Evolutionary conservation across 53 echinoderm and acorn worm species (phyloP), one percentile per base, ranked within the genome.

Genomic region (Holothuria scabra): DNA sequence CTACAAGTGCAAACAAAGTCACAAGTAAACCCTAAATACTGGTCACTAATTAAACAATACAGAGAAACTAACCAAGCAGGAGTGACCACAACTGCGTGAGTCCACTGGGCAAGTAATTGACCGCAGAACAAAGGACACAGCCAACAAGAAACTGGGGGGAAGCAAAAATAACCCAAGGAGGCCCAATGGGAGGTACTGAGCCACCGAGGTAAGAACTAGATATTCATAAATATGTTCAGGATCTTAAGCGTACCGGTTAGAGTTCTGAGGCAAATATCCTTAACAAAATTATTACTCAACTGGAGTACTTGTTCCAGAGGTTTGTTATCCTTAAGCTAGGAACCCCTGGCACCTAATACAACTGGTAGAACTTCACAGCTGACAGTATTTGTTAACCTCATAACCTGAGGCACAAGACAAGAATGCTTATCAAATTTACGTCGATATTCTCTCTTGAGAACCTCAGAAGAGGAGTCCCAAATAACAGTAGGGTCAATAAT

Each of bases 401-500:
- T n/a, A 4, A 24, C 46, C 41, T 71, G 71, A 2, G 46, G 44
- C 46, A 44, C 48, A 1, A 71, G 11, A 23, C 71, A 71, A 1
- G 10, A 1, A 6, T 46, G 48, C 23, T 71, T 71, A 21, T 71
- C 26, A 19, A 8, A 0, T 8, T 71, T 71, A 6, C n/a, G 18
- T 1, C 7, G 5, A 23, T n/a, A 71, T 12, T 41, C 71, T 8
- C n/a, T 22, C 12, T 19, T 46, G 7, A 71, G 18, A 22, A 46
- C n/a, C 13, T 19, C 21, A 8, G 9, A 12, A 2, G 71, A 71
- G 20, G 30, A 32, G 24, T 71, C 71, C 71, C 71, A 71, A 71
- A 71, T 71, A 23, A 71, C 48, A 23, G 71, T 48, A 22, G 71
- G 71, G 28, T 71, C 71, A 25, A 71, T 46, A 8, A 71, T 71